Evolutionary conservation across 2,797 vertebrate genomes (phyloP).

Genomic region (Rhadinocentrus ornatus): DNA sequence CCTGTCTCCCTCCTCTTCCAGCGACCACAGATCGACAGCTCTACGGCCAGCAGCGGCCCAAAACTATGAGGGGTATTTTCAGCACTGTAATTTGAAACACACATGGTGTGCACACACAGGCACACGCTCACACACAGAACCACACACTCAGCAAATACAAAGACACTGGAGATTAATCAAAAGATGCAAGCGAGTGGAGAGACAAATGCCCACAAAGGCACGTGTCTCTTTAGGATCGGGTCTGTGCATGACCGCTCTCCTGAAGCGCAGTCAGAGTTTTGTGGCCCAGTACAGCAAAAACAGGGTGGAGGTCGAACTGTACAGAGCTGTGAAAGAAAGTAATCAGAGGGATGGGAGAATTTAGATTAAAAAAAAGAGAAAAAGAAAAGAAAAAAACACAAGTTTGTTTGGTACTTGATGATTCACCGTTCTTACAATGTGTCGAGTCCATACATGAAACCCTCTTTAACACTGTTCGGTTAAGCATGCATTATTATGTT

Average conservation of each 20-base stretch:
- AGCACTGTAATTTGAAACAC: constrained; percentile 87
- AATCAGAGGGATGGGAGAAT: constrained; percentile 45
- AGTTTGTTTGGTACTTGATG: constrained; percentile 25
- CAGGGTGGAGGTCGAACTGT: constrained; percentile 55
- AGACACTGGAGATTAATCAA: constrained; percentile 47
- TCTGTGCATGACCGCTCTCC: constrained; percentile 26
- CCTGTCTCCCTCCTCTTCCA: constrained; percentile 79
- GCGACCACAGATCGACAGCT: constrained; percentile 82
- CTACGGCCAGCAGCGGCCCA: constrained; percentile 76
- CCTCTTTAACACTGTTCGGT: background rate
- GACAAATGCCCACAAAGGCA: constrained; percentile 38
- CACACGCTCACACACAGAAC: constrained; percentile 44
- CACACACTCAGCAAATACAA: constrained; percentile 62
- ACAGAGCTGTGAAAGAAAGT: constrained; percentile 50
- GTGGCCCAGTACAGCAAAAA: constrained; percentile 33
- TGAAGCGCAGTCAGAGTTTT: constrained; percentile 20
- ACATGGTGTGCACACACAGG: constrained; percentile 55
- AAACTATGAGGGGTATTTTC: constrained; percentile 89
- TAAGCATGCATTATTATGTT: background rate
- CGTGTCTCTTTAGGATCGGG: constrained; percentile 45
- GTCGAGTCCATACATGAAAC: constrained; percentile 4
- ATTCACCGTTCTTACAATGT: constrained; percentile 15
- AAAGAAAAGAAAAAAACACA: constrained; percentile 5
- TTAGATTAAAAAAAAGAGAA: constrained; percentile 30
- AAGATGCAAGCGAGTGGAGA: constrained; percentile 40